Conservation (phyloP, 1,140 invertebrate genomes). For the Prorops nasuta region DNA sequence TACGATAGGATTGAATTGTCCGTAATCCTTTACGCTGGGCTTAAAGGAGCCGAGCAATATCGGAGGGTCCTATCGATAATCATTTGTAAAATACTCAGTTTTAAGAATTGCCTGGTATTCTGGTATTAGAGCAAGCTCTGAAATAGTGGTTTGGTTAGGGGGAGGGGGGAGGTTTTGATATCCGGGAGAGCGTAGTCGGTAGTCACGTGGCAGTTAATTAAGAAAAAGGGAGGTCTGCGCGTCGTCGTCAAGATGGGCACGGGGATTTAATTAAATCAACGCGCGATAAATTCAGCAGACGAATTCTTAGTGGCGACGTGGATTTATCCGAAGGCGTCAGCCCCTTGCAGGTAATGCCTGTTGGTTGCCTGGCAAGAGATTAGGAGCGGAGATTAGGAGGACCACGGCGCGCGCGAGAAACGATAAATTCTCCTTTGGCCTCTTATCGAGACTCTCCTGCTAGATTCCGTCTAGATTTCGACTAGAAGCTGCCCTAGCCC, state of each 20-base stretch:
- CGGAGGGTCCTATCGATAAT: too few species aligned
- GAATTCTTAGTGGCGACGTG: slow-evolving; percentile 22
- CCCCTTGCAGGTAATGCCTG: slow-evolving; percentile 7
- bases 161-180: background rate
- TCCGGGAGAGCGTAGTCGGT: background rate
- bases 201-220: slow-evolving; percentile 16
- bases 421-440: slow-evolving; percentile 31
- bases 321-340: slow-evolving; percentile 7
- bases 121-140: too few species aligned
- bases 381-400: slow-evolving; percentile 28
- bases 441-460: slow-evolving; percentile 27
- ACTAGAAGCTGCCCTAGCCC: too few species aligned
- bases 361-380: slow-evolving; percentile 18
- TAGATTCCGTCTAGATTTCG: too few species aligned
- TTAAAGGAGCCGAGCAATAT: too few species aligned
- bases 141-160: too few species aligned
- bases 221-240: slow-evolving; percentile 15
- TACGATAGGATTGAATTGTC: too few species aligned
- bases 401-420: slow-evolving; percentile 12
- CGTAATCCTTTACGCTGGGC: too few species aligned
- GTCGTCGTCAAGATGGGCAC: background rate
- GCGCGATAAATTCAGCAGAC: slow-evolving; percentile 36
- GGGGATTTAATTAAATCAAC: slow-evolving; percentile 40
- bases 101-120: too few species aligned
- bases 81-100: too few species aligned